Conservation (phyloP, 1,140 invertebrate species). For the Drosophila novamexicana region DNA sequence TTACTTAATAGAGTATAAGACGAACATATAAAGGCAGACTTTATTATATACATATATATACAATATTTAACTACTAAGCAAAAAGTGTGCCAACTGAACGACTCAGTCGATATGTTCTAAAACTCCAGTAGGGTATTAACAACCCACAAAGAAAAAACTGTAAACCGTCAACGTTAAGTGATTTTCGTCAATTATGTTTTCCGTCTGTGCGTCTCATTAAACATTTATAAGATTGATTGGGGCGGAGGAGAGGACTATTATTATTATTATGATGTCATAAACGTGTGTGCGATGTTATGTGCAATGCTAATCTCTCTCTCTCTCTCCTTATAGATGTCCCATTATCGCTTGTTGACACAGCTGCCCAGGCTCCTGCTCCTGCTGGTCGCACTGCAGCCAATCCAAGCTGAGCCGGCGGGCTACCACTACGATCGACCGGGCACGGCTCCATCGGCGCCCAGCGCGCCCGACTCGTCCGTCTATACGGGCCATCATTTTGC, state of each 20-base stretch:
- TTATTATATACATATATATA: background rate
- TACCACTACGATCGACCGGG: constrained; percentile 64
- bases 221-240: constrained; percentile 72
- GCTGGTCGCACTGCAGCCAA: constrained; percentile 4
- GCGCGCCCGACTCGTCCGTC: background rate
- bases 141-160: constrained; percentile 1
- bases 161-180: constrained; percentile 44
- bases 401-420: constrained; percentile 42
- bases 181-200: constrained; percentile 69
- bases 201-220: constrained; percentile 63
- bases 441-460: constrained; percentile 45
- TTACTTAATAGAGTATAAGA: background rate
- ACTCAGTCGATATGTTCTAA: background rate
- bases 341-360: constrained; percentile 17
- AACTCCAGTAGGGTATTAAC: constrained; percentile 12
- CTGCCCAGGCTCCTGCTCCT: constrained; percentile 31
- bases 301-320: background rate
- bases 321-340: constrained; percentile 51
- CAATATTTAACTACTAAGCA: no score
- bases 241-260: no score
- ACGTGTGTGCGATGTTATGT: constrained; percentile 16
- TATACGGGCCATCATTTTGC: constrained; percentile 65
- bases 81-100: background rate
- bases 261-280: constrained; percentile 61
- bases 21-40: background rate